Percentiles rank a stretch among this genome's conserved stretches.
Evolutionary conservation across 1,140 invertebrate species (phyloP).

Genomic region (Bombus impatiens): DNA sequence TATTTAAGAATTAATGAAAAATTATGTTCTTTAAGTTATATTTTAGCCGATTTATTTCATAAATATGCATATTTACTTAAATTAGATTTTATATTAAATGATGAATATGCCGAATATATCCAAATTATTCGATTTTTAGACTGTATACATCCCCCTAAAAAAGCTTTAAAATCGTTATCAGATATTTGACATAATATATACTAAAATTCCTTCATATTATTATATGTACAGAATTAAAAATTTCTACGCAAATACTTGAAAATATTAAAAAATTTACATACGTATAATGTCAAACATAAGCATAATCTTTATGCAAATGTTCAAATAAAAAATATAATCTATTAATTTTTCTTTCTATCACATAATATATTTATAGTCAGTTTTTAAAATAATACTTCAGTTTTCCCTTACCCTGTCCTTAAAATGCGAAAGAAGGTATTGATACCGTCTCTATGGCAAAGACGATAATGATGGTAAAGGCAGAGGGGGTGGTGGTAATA

Average conservation of each 20-base stretch:
- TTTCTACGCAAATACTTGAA: background rate
- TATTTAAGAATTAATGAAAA: slow-evolving; percentile 1
- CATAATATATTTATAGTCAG: background rate
- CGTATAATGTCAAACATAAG: background rate
- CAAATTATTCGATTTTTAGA: background rate
- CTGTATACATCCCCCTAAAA: background rate
- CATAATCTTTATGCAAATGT: background rate
- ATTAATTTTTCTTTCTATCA: background rate
- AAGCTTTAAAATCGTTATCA: slow-evolving; percentile 7
- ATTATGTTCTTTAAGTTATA: slow-evolving; percentile 11
- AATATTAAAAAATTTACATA: background rate
- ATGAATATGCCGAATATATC: slow-evolving; percentile 9
- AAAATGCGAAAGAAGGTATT: slow-evolving; percentile 50
- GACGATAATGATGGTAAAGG: slow-evolving; percentile 41
- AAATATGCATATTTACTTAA: background rate
- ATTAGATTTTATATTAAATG: slow-evolving; percentile 5
- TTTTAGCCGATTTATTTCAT: slow-evolving; percentile 27
- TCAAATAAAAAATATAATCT: background rate
- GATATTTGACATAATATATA: slow-evolving; percentile 2
- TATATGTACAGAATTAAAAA: slow-evolving; percentile 18
- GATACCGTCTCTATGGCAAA: slow-evolving; percentile 58
- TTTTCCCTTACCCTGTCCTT: slow-evolving; percentile 28
- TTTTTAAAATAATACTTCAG: slow-evolving; percentile 26
- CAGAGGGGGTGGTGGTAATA: slow-evolving; percentile 13
- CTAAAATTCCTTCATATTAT: background rate